A percentile compares a stretch with the other conserved stretches of the same genome.
phyloP scores from a whole-genome alignment of 2,888 invertebrate genomes.

The Brachyopa scutellaris region DNA sequence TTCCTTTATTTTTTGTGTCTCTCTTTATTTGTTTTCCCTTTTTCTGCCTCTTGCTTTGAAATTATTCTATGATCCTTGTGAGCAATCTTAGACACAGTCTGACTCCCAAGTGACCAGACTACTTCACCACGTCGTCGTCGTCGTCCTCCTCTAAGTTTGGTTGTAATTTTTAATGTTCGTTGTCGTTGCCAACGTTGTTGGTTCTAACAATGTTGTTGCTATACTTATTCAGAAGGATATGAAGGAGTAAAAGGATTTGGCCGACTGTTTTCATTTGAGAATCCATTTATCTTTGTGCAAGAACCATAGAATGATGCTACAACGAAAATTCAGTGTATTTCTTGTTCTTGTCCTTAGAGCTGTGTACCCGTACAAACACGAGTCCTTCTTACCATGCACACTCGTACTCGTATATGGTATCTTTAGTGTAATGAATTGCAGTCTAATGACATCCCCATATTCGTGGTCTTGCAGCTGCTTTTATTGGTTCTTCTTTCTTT shows the following conservation, averaged over 20 bases:
- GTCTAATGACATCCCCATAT: constrained; percentile 70
- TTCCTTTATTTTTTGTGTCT: constrained; percentile 13
- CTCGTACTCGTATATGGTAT: constrained; percentile 28
- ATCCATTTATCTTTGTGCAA: constrained; percentile 72
- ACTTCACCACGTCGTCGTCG: constrained; percentile 46
- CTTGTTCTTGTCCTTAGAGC: constrained; percentile 54
- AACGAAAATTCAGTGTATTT: constrained; percentile 25
- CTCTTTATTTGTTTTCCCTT: background rate
- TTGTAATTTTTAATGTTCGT: constrained; percentile 66
- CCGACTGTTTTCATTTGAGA: constrained; percentile 69
- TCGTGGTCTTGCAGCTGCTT: constrained; percentile 33
- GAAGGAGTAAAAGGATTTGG: constrained; percentile 52
- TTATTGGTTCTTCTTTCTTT: background rate
- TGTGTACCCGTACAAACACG: constrained; percentile 12
- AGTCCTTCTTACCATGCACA: constrained; percentile 22
- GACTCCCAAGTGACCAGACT: constrained; percentile 70
- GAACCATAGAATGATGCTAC: constrained; percentile 56
- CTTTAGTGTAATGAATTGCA: constrained; percentile 70
- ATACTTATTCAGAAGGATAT: constrained; percentile 39
- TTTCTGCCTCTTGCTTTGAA: constrained; percentile 12
- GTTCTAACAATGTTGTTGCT: constrained; percentile 30
- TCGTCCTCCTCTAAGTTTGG: constrained; percentile 18
- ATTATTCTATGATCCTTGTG: constrained; percentile 53
- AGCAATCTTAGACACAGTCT: constrained; percentile 58
- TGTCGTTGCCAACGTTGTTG: constrained; percentile 53